phyloP scores from a whole-genome alignment of 1,140 invertebrate genomes.

The Caerostris darwini region DNA sequence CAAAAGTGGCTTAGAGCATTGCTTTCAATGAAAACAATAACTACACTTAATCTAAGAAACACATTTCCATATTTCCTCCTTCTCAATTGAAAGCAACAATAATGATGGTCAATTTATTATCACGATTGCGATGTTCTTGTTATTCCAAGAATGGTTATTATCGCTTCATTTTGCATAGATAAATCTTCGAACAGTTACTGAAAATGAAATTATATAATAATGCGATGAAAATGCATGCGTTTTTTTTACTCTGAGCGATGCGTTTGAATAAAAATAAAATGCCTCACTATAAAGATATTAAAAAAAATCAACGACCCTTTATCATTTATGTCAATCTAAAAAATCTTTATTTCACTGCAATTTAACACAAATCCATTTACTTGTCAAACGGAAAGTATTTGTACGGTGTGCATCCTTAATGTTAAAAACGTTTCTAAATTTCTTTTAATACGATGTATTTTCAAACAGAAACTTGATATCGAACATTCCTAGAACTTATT shows the following conservation, averaged over 20 bases:
- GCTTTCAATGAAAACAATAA: neutral
- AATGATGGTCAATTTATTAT: conserved; percentile 3
- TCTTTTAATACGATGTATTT: too few species aligned
- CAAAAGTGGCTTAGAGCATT: too few species aligned
- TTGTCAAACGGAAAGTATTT: neutral
- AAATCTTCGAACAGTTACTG: neutral
- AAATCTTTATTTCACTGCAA: neutral
- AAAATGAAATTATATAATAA: conserved; percentile 24
- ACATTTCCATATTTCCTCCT: neutral
- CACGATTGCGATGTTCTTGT: neutral
- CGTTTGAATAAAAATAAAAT: conserved; percentile 13
- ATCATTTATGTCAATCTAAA: neutral
- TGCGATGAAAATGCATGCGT: neutral
- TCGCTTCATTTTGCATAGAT: neutral
- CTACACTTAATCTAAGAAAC: neutral
- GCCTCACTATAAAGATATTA: too few species aligned
- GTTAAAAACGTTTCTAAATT: too few species aligned
- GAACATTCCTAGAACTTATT: too few species aligned
- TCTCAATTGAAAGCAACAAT: neutral
- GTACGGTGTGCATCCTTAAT: too few species aligned
- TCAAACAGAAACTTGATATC: too few species aligned
- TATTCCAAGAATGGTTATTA: conserved; percentile 23
- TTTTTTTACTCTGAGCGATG: neutral
- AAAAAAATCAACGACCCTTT: too few species aligned
- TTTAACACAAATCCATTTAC: neutral